These are phyloP conservation scores for Drosophila arawakana DNA, from an alignment of 1,140 invertebrate genomes.

Conservation along the genomic window DNA sequence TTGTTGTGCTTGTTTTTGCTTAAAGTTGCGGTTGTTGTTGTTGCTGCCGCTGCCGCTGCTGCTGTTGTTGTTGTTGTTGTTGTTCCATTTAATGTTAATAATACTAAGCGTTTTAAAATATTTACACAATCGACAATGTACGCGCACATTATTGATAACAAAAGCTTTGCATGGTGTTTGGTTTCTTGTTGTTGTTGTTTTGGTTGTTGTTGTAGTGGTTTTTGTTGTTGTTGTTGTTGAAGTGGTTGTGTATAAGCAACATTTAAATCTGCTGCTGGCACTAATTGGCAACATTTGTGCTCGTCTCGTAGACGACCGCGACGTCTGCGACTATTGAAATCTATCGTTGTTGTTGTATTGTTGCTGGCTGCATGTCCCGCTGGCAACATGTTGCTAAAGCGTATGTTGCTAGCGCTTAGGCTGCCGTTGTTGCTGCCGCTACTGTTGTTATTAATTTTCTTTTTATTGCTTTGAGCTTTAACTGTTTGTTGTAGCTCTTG, in stretches of 20 bases:
- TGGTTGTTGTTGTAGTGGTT: conserved; percentile 36
- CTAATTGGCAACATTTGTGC: conserved; percentile 51
- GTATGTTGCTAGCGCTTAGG: conserved; percentile 24
- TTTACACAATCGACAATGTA: conserved; percentile 76
- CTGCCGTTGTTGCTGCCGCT: conserved; percentile 27
- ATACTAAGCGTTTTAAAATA: conserved; percentile 82
- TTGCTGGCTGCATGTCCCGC: conserved; percentile 27
- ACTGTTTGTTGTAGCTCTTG: conserved; percentile 39
- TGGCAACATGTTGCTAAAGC: conserved; percentile 55
- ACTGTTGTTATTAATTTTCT: conserved; percentile 23
- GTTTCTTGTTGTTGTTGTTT: conserved; percentile 12
- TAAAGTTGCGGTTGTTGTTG: conserved; percentile 38
- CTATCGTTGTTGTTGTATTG: conserved; percentile 75
- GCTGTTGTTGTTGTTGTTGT: conserved; percentile 52
- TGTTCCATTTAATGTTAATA: conserved; percentile 75
- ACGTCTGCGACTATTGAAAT: conserved; percentile 82
- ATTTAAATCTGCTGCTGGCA: conserved; percentile 51
- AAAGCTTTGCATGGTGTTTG: conserved; percentile 69
- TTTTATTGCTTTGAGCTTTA: conserved; percentile 43
- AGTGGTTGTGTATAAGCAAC: conserved; percentile 46
- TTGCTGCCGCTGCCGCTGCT: conserved; percentile 53
- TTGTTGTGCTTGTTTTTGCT: neutral
- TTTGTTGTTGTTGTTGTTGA: conserved; percentile 30
- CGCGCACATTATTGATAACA: conserved; percentile 70
- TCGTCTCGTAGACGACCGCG: conserved; percentile 75